Percentiles rank a stretch among this genome's conserved stretches.
These are phyloP conservation scores for Galeopterus variegatus DNA, from an alignment of 2,113 vertebrate genomes.

Conservation along the genomic window DNA sequence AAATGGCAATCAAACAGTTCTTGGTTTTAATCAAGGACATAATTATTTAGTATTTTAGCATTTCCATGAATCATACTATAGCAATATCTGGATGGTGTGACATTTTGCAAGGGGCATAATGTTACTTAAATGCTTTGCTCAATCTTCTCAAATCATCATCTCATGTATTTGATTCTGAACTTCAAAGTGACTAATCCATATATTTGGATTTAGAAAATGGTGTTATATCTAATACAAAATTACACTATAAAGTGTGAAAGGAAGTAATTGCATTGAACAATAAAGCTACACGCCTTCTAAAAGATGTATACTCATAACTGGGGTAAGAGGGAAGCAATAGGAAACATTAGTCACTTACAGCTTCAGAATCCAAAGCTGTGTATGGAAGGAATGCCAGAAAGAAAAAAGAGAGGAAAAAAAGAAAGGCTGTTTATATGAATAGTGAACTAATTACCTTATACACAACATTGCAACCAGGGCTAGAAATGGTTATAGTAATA, in stretches of 20 bases:
- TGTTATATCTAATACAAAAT: background rate
- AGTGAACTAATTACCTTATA: background rate
- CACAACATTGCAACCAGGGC: background rate
- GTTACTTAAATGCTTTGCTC: constrained; percentile 15
- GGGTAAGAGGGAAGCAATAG: background rate
- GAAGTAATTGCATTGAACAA: background rate
- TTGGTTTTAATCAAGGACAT: background rate
- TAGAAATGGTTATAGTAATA: background rate
- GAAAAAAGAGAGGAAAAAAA: background rate
- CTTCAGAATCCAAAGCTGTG: background rate
- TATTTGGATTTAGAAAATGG: background rate
- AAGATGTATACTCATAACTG: background rate
- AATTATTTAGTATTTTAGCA: constrained; percentile 8
- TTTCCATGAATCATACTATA: background rate
- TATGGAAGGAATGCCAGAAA: background rate
- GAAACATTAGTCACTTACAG: background rate
- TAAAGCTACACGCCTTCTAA: background rate
- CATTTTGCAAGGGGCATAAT: constrained; percentile 29
- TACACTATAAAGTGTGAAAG: background rate
- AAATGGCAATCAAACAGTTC: constrained; percentile 36
- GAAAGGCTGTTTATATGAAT: background rate
- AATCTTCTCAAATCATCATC: background rate
- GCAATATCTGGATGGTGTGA: background rate
- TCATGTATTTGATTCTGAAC: too few species aligned
- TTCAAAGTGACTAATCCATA: background rate